Percentiles rank a stretch among this genome's conserved stretches.
Conservation (phyloP, 1,140 invertebrate species). For the Diplogasteroides magnus region DNA sequence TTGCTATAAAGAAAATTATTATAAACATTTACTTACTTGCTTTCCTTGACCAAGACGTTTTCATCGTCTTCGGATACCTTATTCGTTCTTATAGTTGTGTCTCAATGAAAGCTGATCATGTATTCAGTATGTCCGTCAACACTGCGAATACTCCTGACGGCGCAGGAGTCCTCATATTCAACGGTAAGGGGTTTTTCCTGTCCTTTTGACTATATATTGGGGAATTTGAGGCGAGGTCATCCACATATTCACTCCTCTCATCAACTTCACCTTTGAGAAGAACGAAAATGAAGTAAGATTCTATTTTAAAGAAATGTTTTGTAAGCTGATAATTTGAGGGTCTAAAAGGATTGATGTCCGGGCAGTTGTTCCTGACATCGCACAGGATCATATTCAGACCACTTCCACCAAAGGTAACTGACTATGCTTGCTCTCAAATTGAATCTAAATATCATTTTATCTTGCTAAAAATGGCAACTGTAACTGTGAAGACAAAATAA, state of each 20-base stretch:
- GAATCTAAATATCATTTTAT: too few species aligned
- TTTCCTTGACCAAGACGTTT: neutral
- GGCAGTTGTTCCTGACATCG: neutral
- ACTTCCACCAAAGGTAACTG: neutral
- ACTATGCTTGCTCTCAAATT: too few species aligned
- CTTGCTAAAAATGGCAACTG: too few species aligned
- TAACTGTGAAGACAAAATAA: too few species aligned
- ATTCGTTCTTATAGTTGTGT: neutral
- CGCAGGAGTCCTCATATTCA: conserved; percentile 12
- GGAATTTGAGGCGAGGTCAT: neutral
- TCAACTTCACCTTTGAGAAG: neutral
- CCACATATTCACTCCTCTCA: neutral
- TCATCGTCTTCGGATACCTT: neutral
- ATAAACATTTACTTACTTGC: neutral
- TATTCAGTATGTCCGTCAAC: conserved; percentile 12
- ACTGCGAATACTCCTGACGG: conserved; percentile 20
- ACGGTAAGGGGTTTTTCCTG: conserved; percentile 11
- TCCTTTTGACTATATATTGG: too few species aligned
- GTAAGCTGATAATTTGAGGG: neutral
- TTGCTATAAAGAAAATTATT: too few species aligned
- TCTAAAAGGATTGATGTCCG: neutral
- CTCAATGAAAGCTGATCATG: neutral
- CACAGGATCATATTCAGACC: neutral
- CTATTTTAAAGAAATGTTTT: neutral
- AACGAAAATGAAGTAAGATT: neutral